These are phyloP conservation scores for Drosophila nikananu DNA, from an alignment of 1,140 invertebrate species.

Conservation along the genomic window DNA sequence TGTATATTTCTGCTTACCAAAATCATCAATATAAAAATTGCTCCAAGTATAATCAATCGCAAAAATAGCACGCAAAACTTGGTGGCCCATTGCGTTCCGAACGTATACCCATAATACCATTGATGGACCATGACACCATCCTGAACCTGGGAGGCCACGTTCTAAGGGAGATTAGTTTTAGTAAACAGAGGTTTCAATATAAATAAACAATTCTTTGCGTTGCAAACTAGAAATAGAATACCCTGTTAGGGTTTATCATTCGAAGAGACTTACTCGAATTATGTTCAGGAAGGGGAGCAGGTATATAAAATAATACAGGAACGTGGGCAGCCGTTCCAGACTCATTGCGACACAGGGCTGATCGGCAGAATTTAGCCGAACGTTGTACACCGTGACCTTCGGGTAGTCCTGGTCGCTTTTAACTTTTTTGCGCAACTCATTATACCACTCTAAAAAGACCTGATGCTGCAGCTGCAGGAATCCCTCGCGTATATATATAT, in stretches of 20 bases:
- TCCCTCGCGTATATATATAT: constrained; percentile 70
- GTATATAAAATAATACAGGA: constrained; percentile 68
- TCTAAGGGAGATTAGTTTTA: constrained; percentile 35
- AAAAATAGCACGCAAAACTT: constrained; percentile 55
- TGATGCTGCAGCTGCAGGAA: constrained; percentile 71
- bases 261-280: constrained; percentile 49
- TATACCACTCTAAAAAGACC: constrained; percentile 59
- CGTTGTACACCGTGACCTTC: constrained; percentile 42
- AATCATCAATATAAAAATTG: constrained; percentile 28
- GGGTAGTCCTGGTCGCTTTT: constrained; percentile 19
- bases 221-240: not conserved
- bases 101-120: constrained; percentile 71
- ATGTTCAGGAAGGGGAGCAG: constrained; percentile 67
- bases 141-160: constrained; percentile 54
- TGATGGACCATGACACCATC: constrained; percentile 73
- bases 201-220: no score
- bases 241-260: not conserved
- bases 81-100: constrained; percentile 48
- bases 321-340: constrained; percentile 41
- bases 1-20: constrained; percentile 28
- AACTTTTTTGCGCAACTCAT: not conserved
- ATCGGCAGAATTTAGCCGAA: constrained; percentile 25
- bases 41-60: constrained; percentile 37
- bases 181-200: not conserved
- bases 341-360: constrained; percentile 46